phyloP scores from a whole-genome alignment of 2,797 vertebrate genomes.

The Sebastiscus tertius region DNA sequence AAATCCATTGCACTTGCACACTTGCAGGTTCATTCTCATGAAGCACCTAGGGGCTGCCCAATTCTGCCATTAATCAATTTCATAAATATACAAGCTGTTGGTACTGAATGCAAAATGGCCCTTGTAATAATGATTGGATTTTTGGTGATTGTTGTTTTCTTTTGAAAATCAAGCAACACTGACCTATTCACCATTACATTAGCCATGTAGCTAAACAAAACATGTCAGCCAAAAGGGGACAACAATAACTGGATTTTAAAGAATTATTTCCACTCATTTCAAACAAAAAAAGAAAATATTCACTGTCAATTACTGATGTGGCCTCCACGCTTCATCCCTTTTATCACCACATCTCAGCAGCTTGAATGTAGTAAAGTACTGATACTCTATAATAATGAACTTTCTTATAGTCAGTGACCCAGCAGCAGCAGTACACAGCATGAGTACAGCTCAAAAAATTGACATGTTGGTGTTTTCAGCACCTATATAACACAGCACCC shows the following conservation, averaged over 20 bases:
- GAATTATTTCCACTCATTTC: not conserved
- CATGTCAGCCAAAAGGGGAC: not conserved
- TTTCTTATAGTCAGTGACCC: not conserved
- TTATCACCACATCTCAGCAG: not conserved
- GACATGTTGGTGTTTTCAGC: not conserved
- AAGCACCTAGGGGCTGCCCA: not conserved
- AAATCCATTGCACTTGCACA: not conserved
- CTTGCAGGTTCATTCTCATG: not conserved
- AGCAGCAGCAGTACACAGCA: constrained; percentile 23
- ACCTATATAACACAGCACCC: not conserved
- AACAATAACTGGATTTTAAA: not conserved
- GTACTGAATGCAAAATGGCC: too few species aligned
- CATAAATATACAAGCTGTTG: not conserved
- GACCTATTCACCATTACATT: not conserved
- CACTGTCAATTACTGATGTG: not conserved
- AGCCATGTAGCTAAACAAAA: not conserved
- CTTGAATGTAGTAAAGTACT: not conserved
- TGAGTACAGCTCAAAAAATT: constrained; percentile 6
- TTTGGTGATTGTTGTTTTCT: not conserved
- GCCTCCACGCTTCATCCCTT: not conserved
- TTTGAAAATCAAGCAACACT: not conserved
- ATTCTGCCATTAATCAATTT: not conserved
- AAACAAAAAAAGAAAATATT: not conserved
- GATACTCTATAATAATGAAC: not conserved
- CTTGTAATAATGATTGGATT: not conserved